Conservation (phyloP, 2,888 invertebrate genomes). For the Melangyna quadrimaculata region DNA sequence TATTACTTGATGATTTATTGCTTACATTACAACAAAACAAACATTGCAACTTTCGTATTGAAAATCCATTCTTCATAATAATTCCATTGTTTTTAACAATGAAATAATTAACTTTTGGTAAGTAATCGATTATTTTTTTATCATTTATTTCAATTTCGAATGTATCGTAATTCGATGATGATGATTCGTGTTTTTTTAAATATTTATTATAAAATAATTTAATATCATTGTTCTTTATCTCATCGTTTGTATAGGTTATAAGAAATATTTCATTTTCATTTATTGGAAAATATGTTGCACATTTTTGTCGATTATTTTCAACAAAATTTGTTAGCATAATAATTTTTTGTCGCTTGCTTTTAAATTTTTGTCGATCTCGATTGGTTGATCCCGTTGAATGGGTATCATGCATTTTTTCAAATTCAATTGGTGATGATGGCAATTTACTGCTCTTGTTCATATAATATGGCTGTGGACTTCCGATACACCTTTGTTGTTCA, state of each 20-base stretch:
- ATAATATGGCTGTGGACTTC: neutral
- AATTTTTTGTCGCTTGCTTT: slow-evolving; percentile 83
- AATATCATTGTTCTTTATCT: slow-evolving; percentile 59
- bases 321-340: slow-evolving; percentile 96
- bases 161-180: slow-evolving; percentile 49
- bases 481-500: slow-evolving; percentile 21
- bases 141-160: slow-evolving; percentile 56
- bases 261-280: slow-evolving; percentile 82
- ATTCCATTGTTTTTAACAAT: slow-evolving; percentile 83
- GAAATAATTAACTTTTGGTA: slow-evolving; percentile 79
- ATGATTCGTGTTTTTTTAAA: slow-evolving; percentile 28
- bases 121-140: slow-evolving; percentile 66
- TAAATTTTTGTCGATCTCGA: neutral
- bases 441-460: neutral
- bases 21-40: slow-evolving; percentile 67
- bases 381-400: neutral
- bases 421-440: neutral
- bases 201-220: slow-evolving; percentile 67
- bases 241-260: slow-evolving; percentile 74
- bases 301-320: slow-evolving; percentile 92
- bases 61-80: slow-evolving; percentile 83
- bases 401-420: neutral
- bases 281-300: slow-evolving; percentile 93
- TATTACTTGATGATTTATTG: slow-evolving; percentile 3
- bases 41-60: slow-evolving; percentile 82